Conservation (phyloP, 2,888 invertebrate species). For the Pseudanteris insignis region DNA sequence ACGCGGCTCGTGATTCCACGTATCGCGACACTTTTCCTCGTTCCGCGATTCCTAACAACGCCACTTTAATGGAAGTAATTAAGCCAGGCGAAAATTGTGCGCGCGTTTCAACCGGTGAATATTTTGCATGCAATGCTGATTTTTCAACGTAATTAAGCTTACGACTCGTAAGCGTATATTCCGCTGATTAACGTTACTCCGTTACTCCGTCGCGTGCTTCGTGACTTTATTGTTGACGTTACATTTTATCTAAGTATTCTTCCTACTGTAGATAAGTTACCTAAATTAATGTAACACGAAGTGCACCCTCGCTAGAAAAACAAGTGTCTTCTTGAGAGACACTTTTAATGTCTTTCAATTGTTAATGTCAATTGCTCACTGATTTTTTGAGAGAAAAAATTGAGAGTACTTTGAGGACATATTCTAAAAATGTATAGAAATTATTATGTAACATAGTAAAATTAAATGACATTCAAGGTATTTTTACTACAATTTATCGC, state of each 20-base stretch:
- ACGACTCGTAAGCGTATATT: conserved; percentile 14
- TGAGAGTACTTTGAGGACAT: too few relatives aligned
- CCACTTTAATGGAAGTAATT: conserved; percentile 2
- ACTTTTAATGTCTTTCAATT: too few relatives aligned
- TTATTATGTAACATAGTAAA: too few relatives aligned
- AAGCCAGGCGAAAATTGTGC: conserved; percentile 1
- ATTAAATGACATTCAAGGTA: too few relatives aligned
- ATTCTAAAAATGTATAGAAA: too few relatives aligned
- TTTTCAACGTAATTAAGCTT: conserved; percentile 22
- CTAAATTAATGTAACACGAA: too few relatives aligned
- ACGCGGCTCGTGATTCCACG: too few relatives aligned
- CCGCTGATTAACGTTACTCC: conserved; percentile 18
- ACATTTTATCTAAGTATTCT: conserved; percentile 9
- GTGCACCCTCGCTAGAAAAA: too few relatives aligned
- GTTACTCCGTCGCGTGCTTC: conserved; percentile 26
- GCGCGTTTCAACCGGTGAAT: background rate
- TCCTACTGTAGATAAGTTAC: background rate
- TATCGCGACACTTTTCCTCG: background rate
- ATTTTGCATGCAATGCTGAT: conserved; percentile 23
- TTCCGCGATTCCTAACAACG: background rate
- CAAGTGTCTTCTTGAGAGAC: too few relatives aligned
- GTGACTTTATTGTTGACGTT: conserved; percentile 22
- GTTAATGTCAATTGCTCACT: too few relatives aligned
- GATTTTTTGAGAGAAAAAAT: too few relatives aligned
- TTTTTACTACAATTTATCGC: too few relatives aligned